Evolutionary conservation across 2,797 vertebrate species (phyloP).

Genomic region (Antennarius maculatus): DNA sequence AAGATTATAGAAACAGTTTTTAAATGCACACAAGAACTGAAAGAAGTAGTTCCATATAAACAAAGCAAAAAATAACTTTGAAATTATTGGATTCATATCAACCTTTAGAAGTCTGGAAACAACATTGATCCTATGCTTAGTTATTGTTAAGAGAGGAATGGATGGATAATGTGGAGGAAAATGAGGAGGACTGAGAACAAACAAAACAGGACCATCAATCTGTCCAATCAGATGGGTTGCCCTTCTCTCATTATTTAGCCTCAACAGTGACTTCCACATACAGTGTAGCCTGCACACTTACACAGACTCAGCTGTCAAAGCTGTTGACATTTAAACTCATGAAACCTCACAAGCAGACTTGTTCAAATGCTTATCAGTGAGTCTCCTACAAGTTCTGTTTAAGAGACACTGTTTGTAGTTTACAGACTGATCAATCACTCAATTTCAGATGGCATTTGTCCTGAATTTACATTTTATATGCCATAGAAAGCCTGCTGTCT

Average conservation of each 20-base stretch:
- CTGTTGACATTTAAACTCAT: constrained; percentile 20
- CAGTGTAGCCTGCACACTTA: constrained; percentile 13
- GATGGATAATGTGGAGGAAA: constrained; percentile 39
- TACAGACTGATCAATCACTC: constrained; percentile 22
- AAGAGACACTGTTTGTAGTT: neutral
- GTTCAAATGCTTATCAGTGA: constrained; percentile 21
- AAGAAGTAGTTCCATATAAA: constrained; percentile 31
- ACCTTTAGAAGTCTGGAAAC: constrained; percentile 31
- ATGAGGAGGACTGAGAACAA: constrained; percentile 50
- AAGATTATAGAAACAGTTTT: constrained; percentile 3
- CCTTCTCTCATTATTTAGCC: constrained; percentile 55
- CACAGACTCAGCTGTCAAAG: neutral
- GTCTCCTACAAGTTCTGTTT: constrained; percentile 15
- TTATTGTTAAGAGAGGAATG: constrained; percentile 32
- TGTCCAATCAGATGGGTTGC: constrained; percentile 43
- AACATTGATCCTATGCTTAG: constrained; percentile 49
- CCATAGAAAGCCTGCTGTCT: neutral
- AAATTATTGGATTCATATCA: constrained; percentile 48
- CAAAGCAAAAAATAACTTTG: constrained; percentile 22
- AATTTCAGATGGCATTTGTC: constrained; percentile 13
- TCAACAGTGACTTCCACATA: constrained; percentile 39
- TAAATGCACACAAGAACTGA: constrained; percentile 27
- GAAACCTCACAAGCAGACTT: constrained; percentile 13
- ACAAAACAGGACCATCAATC: constrained; percentile 42
- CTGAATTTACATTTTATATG: constrained; percentile 20